phyloP scores from a whole-genome alignment of 2,888 invertebrate species.

The Ectemnius continuus region DNA sequence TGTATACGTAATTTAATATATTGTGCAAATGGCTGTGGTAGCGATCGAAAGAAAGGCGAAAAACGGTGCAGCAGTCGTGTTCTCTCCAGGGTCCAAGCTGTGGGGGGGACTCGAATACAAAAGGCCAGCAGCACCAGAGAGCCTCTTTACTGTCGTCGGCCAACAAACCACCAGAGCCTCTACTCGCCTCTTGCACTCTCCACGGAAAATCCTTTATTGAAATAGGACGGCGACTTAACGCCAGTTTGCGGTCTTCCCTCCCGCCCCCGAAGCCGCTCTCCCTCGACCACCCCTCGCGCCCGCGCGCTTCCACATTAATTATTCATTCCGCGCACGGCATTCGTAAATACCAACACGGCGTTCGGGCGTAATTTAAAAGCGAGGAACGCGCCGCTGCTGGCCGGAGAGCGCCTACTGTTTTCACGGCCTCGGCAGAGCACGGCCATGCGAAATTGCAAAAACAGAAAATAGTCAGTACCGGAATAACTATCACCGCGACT shows the following conservation, averaged over 20 bases:
- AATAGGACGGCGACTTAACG: slow-evolving; percentile 14
- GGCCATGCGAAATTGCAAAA: slow-evolving; percentile 41
- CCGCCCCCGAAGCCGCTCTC: slow-evolving; percentile 19
- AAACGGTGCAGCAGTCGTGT: slow-evolving; percentile 10
- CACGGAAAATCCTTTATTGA: slow-evolving; percentile 45
- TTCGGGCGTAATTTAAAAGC: slow-evolving; percentile 48
- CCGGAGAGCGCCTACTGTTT: slow-evolving; percentile 32
- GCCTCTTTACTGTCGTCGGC: neutral
- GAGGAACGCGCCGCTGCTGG: neutral
- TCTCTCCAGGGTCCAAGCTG: neutral
- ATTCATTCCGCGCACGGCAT: slow-evolving; percentile 51
- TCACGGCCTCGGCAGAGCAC: slow-evolving; percentile 37
- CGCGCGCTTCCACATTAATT: slow-evolving; percentile 47
- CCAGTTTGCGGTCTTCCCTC: neutral
- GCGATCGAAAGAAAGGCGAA: neutral
- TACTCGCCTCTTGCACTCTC: slow-evolving; percentile 3
- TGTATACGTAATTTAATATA: slow-evolving; percentile 43
- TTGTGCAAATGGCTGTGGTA: slow-evolving; percentile 17
- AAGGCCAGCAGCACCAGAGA: neutral
- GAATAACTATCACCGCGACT: neutral
- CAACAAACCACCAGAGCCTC: neutral
- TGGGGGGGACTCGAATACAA: neutral
- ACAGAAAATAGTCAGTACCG: slow-evolving; percentile 3
- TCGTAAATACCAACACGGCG: slow-evolving; percentile 49
- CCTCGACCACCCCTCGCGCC: too few relatives aligned